A percentile compares a stretch with the other conserved stretches of the same genome.
Conservation (phyloP, 2,113 vertebrate species). For the Alosa alosa region DNA sequence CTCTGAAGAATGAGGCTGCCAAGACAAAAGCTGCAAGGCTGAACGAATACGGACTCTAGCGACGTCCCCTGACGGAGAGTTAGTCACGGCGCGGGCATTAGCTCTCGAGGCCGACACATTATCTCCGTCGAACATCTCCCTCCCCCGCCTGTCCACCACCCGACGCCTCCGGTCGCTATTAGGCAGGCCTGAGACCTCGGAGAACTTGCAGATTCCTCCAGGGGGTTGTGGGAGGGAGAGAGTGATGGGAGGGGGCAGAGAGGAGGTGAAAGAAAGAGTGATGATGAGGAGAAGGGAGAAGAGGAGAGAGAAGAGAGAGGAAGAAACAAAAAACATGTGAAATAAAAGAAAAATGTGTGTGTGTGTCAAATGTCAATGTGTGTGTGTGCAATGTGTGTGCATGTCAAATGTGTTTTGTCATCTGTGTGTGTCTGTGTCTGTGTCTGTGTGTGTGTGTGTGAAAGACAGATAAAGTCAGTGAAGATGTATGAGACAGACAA, state of each 20-base stretch:
- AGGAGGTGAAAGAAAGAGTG: too few species aligned
- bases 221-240: conserved; percentile 44
- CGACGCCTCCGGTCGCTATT: conserved; percentile 49
- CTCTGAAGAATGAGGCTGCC: conserved; percentile 31
- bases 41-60: conserved; percentile 53
- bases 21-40: conserved; percentile 35
- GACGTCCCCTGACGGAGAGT: conserved; percentile 51
- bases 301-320: too few species aligned
- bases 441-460: not conserved
- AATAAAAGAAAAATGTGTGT: too few species aligned
- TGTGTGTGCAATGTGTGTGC: too few species aligned
- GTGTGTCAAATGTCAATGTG: not conserved
- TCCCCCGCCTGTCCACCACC: conserved; percentile 45
- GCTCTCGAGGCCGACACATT: conserved; percentile 49
- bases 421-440: not conserved
- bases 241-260: not conserved
- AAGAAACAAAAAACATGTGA: not conserved
- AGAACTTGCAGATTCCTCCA: conserved; percentile 32
- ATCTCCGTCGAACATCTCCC: conserved; percentile 55
- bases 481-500: not conserved
- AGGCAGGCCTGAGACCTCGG: conserved; percentile 51
- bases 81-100: conserved; percentile 48
- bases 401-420: too few species aligned
- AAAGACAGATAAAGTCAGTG: too few species aligned
- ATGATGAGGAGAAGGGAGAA: too few species aligned